phyloP scores from a whole-genome alignment of 2,113 vertebrate genomes.

The Raphicerus campestris region DNA sequence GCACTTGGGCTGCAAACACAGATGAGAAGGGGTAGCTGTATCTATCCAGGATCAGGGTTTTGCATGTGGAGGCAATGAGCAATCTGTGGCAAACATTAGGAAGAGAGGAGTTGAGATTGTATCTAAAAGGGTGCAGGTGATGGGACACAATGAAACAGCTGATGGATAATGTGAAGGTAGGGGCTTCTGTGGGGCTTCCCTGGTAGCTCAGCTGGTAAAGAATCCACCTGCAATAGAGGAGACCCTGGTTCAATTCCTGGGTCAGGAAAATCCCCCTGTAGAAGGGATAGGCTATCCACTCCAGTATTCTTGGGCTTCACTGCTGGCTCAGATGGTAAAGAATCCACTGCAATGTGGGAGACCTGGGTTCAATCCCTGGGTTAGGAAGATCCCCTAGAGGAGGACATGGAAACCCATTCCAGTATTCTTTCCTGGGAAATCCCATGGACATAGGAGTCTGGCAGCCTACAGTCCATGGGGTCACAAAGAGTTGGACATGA shows the following conservation, averaged over 20 bases:
- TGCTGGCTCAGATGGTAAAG: neutral
- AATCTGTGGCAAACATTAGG: neutral
- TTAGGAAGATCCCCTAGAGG: neutral
- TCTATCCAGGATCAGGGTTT: neutral
- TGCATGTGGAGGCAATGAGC: neutral
- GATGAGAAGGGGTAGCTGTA: neutral
- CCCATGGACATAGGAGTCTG: neutral
- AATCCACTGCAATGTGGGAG: neutral
- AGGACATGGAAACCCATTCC: neutral
- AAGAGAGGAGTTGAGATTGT: neutral
- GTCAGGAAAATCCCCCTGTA: neutral
- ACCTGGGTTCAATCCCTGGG: neutral
- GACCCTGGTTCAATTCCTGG: neutral
- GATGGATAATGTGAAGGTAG: neutral
- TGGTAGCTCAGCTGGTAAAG: neutral
- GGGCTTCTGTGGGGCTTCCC: neutral
- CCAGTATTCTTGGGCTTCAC: neutral
- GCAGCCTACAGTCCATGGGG: neutral
- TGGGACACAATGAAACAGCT: neutral
- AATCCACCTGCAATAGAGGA: neutral
- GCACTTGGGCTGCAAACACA: neutral
- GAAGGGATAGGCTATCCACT: neutral
- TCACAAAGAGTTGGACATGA: neutral
- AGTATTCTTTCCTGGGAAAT: neutral
- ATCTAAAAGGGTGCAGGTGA: neutral